Evolutionary conservation across 2,888 invertebrate genomes (phyloP).

Genomic region (Nemoura dubitans): DNA sequence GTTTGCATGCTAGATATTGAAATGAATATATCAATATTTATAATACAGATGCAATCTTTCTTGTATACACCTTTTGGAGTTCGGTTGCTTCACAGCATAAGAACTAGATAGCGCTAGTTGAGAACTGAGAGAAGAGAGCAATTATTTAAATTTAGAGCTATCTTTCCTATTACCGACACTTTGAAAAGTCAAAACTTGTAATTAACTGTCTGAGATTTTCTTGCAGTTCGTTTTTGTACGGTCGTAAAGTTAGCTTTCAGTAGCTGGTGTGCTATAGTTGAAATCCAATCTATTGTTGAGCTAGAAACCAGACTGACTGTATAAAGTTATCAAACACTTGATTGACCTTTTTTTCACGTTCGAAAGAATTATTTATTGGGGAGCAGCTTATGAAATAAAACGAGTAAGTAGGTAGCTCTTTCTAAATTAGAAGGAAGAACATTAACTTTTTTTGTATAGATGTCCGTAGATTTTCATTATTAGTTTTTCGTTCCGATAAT

Average conservation of each 20-base stretch:
- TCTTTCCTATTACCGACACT: slow-evolving; percentile 38
- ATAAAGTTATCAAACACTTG: too few relatives aligned
- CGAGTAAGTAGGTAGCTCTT: not conserved
- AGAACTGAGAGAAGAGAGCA: not conserved
- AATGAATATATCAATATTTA: slow-evolving; percentile 41
- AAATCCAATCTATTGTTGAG: not conserved
- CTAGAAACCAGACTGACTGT: not conserved
- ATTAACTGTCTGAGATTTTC: slow-evolving; percentile 22
- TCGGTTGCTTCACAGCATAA: not conserved
- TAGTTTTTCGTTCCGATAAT: not conserved
- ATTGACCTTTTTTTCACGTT: not conserved
- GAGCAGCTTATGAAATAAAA: not conserved
- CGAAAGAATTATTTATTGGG: not conserved
- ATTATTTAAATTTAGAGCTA: slow-evolving; percentile 36
- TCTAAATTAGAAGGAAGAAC: not conserved
- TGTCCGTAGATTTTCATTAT: not conserved
- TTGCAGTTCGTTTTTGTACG: slow-evolving; percentile 13
- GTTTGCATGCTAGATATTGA: slow-evolving; percentile 32
- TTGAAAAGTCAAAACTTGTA: slow-evolving; percentile 5
- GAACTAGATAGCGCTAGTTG: not conserved
- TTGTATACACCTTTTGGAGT: not conserved
- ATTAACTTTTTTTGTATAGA: not conserved
- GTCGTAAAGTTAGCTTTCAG: not conserved
- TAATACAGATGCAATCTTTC: not conserved
- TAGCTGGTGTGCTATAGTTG: not conserved